phyloP scores from a whole-genome alignment of 1,140 invertebrate species.

The Sycophaga agraensis region DNA sequence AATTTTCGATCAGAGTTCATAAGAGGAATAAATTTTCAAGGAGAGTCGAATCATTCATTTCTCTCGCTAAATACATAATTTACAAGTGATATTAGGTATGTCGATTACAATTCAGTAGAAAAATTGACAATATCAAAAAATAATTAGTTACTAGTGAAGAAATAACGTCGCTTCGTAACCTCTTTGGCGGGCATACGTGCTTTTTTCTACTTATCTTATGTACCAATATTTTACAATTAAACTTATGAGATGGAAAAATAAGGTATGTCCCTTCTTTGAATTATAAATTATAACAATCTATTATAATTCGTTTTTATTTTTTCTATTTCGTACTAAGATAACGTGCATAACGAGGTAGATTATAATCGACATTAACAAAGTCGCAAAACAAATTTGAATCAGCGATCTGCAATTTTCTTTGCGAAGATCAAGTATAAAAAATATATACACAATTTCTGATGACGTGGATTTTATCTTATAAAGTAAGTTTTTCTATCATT shows the following conservation, averaged over 20 bases:
- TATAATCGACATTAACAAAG: slow-evolving; percentile 8
- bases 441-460: slow-evolving; percentile 10
- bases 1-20: not conserved
- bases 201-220: not conserved
- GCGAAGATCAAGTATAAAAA: slow-evolving; percentile 2
- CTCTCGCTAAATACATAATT: not conserved
- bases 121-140: not conserved
- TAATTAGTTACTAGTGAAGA: not conserved
- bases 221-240: not conserved
- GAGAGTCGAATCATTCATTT: not conserved
- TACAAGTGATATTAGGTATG: not conserved
- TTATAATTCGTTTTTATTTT: not conserved
- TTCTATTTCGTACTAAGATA: not conserved
- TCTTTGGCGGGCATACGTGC: not conserved
- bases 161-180: not conserved
- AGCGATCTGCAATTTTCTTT: slow-evolving; percentile 1
- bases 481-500: not conserved
- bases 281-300: not conserved
- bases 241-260: not conserved
- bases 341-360: slow-evolving; percentile 1
- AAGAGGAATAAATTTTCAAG: not conserved
- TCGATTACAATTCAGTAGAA: not conserved
- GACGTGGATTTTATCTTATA: not conserved
- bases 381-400: slow-evolving; percentile 2
- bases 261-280: not conserved